phyloP scores from a whole-genome alignment of 1,140 invertebrate genomes.

The Hypothenemus hampei region DNA sequence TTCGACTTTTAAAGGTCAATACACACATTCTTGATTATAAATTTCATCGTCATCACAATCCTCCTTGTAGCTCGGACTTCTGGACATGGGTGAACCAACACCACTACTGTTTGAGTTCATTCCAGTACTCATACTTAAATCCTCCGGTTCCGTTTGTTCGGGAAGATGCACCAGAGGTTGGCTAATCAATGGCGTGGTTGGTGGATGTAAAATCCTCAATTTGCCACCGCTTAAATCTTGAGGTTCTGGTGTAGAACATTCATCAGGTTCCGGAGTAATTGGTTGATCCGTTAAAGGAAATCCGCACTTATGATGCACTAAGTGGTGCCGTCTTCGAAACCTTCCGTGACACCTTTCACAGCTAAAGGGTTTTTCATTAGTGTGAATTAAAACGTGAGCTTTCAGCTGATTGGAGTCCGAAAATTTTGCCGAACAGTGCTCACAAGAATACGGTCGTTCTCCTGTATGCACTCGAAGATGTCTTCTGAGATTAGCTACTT shows the following conservation, averaged over 20 bases:
- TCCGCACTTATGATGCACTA: conserved; percentile 79
- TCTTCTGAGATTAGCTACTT: conserved; percentile 88
- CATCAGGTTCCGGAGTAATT: conserved; percentile 31
- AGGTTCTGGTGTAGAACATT: conserved; percentile 28
- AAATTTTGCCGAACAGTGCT: conserved; percentile 83
- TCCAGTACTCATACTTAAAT: conserved; percentile 61
- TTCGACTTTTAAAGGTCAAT: background rate
- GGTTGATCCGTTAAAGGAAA: conserved; percentile 28
- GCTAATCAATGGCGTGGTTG: conserved; percentile 33
- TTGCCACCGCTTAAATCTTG: conserved; percentile 41
- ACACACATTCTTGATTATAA: conserved; percentile 10
- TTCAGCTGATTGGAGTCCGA: conserved; percentile 93
- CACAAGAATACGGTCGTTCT: conserved; percentile 89
- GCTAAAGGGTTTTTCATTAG: conserved; percentile 82
- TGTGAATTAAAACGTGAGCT: conserved; percentile 83
- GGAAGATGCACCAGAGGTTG: conserved; percentile 51
- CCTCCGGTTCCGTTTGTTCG: conserved; percentile 86
- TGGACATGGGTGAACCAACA: conserved; percentile 38
- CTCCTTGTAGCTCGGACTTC: conserved; percentile 35
- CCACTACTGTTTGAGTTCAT: conserved; percentile 39
- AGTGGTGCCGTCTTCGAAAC: conserved; percentile 77
- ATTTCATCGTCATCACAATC: conserved; percentile 37
- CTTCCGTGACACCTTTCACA: conserved; percentile 70
- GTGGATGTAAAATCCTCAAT: conserved; percentile 45
- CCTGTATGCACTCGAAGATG: conserved; percentile 94